These are phyloP conservation scores for Osmerus mordax DNA, from an alignment of 2,113 vertebrate species.

Conservation along the genomic window DNA sequence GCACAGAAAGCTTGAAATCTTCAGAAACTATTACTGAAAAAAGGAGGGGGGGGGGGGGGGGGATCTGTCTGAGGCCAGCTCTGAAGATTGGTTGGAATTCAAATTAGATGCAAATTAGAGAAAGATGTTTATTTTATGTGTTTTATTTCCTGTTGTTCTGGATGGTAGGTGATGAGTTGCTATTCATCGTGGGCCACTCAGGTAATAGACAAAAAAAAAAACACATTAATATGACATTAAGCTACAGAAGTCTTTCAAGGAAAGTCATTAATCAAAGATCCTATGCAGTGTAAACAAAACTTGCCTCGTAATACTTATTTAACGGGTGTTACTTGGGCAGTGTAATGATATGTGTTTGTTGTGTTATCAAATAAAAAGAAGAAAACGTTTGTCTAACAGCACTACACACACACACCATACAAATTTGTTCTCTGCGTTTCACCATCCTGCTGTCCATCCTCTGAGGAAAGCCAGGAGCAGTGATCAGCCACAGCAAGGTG, in stretches of 20 bases:
- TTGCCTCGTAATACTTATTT: conserved; percentile 46
- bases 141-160: conserved; percentile 45
- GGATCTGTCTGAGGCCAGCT: too few species aligned
- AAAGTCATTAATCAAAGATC: conserved; percentile 62
- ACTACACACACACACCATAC: too few species aligned
- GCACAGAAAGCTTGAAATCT: too few species aligned
- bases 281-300: conserved; percentile 41
- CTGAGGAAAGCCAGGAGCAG: too few species aligned
- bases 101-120: conserved; percentile 44
- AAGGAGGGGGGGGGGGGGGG: too few species aligned
- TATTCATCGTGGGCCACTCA: conserved; percentile 43
- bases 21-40: too few species aligned
- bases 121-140: conserved; percentile 30
- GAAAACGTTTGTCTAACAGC: too few species aligned
- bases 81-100: conserved; percentile 25
- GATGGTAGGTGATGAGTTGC: conserved; percentile 50
- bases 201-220: conserved; percentile 57
- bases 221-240: conserved; percentile 67
- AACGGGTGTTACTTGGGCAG: background rate
- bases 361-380: background rate
- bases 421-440: too few species aligned
- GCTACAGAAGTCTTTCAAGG: conserved; percentile 45
- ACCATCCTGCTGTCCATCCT: too few species aligned
- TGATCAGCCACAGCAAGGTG: too few species aligned
- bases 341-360: background rate